Evolutionary conservation across 2,113 vertebrate genomes (phyloP).

Genomic region (Neopipo cinnamomea): DNA sequence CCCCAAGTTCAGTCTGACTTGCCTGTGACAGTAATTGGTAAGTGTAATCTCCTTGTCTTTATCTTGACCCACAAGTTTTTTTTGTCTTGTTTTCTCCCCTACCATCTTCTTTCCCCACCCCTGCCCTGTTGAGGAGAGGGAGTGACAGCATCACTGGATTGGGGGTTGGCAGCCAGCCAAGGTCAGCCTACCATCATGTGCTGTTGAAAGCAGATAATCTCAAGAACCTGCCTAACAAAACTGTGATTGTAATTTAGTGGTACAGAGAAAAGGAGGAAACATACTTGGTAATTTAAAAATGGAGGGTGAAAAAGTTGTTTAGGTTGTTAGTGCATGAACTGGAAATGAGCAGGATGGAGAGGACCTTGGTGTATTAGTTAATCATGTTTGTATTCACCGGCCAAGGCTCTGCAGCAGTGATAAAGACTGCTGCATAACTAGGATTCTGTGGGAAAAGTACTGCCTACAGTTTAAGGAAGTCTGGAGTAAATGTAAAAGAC

Average conservation of each 20-base stretch:
- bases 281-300: not conserved
- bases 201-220: not conserved
- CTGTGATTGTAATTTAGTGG: not conserved
- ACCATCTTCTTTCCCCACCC: not conserved
- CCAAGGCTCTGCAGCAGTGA: not conserved
- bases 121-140: not conserved
- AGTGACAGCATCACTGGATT: not conserved
- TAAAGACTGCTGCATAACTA: not conserved
- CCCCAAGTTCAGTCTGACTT: not conserved
- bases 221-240: not conserved
- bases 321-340: not conserved
- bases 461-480: not conserved
- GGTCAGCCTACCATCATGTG: not conserved
- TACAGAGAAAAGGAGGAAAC: not conserved
- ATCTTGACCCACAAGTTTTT: not conserved
- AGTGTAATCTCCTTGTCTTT: not conserved
- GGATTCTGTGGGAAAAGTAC: not conserved
- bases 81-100: not conserved
- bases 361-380: not conserved
- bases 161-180: not conserved
- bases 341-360: not conserved
- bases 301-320: not conserved
- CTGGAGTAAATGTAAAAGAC: not conserved
- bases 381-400: not conserved
- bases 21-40: not conserved